Percentiles rank a stretch among this genome's conserved stretches.
phyloP scores from a whole-genome alignment of 2,888 invertebrate species.

The Aporophyla lueneburgensis region DNA sequence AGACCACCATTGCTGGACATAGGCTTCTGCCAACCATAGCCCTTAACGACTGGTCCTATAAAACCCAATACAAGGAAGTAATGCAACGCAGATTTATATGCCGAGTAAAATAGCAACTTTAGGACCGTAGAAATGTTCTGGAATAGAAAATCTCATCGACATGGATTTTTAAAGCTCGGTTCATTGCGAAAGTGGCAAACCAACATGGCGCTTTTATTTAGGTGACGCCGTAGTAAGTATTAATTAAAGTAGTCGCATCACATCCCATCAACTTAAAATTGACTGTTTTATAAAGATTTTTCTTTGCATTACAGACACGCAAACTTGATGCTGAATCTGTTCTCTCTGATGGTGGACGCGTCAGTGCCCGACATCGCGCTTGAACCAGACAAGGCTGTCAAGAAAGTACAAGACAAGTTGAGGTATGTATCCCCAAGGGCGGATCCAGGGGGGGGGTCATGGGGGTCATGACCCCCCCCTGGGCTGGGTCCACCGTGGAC shows the following conservation, averaged over 20 bases:
- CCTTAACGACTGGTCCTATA: too few species aligned
- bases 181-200: neutral
- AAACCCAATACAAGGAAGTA: too few species aligned
- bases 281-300: neutral
- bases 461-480: too few species aligned
- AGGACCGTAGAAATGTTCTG: too few species aligned
- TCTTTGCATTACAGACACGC: constrained; percentile 93
- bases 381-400: constrained; percentile 99
- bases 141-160: neutral
- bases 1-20: neutral
- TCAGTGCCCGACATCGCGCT: constrained; percentile 99
- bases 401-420: constrained; percentile 98
- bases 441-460: too few species aligned
- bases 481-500: too few species aligned
- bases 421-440: constrained; percentile 75
- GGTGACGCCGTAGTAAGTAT: neutral
- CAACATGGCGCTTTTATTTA: neutral
- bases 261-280: too few species aligned
- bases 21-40: neutral
- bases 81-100: neutral
- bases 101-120: neutral
- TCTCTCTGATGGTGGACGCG: constrained; percentile 99
- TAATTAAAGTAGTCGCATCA: neutral
- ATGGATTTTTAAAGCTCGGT: neutral
- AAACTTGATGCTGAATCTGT: constrained; percentile 98